These are phyloP conservation scores for Panulirus ornatus DNA, from an alignment of 1,140 invertebrate species.

Conservation along the genomic window DNA sequence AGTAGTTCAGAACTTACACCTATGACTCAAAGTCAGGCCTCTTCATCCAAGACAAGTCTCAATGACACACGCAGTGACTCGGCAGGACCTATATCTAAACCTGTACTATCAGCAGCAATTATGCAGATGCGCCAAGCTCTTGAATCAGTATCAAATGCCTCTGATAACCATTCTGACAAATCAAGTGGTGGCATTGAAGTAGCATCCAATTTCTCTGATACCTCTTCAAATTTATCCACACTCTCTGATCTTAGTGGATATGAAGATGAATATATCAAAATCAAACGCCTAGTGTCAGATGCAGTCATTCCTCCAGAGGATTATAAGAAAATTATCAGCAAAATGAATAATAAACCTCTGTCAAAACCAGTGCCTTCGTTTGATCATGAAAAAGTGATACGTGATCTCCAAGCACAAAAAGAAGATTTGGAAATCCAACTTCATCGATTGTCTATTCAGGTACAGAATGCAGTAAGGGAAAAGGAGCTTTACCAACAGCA, in stretches of 20 bases:
- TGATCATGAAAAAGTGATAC: slow-evolving; percentile 62
- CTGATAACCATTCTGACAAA: slow-evolving; percentile 46
- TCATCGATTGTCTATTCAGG: slow-evolving; percentile 68
- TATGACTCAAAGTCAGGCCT: slow-evolving; percentile 1
- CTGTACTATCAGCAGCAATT: slow-evolving; percentile 44
- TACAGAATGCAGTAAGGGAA: slow-evolving; percentile 71
- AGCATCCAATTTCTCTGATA: slow-evolving; percentile 55
- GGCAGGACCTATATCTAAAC: slow-evolving; percentile 26
- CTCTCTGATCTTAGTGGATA: slow-evolving; percentile 72
- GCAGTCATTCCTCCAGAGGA: slow-evolving; percentile 56
- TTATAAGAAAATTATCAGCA: slow-evolving; percentile 46
- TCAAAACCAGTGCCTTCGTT: slow-evolving; percentile 36
- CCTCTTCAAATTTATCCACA: slow-evolving; percentile 71
- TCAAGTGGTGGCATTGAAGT: slow-evolving; percentile 41
- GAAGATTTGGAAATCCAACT: slow-evolving; percentile 70
- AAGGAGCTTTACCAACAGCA: slow-evolving; percentile 70
- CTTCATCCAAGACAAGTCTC: slow-evolving; percentile 38
- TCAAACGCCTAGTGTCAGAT: slow-evolving; percentile 65
- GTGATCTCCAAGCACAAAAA: slow-evolving; percentile 55
- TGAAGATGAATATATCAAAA: slow-evolving; percentile 70
- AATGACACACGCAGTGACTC: slow-evolving; percentile 48
- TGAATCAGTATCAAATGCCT: slow-evolving; percentile 31
- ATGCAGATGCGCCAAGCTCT: slow-evolving; percentile 37
- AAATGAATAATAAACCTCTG: slow-evolving; percentile 38
- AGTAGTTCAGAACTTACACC: slow-evolving; percentile 51